Conservation (phyloP, 2,888 invertebrate species). For the Ditylenchus weischeri region DNA sequence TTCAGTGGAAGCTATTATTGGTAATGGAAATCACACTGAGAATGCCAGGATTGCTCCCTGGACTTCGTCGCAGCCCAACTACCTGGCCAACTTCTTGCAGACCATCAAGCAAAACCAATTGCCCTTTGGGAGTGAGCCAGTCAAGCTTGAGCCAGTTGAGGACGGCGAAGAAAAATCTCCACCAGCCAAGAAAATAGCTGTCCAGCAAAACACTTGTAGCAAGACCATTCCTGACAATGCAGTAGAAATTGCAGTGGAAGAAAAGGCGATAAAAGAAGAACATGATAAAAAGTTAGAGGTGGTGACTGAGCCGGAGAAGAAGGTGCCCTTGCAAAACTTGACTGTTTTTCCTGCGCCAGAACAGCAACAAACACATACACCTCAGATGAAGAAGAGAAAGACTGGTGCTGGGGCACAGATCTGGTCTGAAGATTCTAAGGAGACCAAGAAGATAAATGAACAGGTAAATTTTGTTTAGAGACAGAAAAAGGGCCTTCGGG, state of each 20-base stretch:
- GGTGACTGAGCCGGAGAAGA: not conserved
- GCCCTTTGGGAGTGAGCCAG: not conserved
- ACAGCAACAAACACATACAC: no score
- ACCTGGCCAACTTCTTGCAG: not conserved
- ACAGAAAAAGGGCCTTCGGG: no score
- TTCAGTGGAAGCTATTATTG: constrained; percentile 15
- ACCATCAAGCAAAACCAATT: not conserved
- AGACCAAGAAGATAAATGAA: not conserved
- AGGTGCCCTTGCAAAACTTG: not conserved
- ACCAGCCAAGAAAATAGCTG: not conserved
- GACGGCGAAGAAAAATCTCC: not conserved
- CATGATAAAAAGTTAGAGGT: not conserved
- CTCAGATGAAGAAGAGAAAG: not conserved
- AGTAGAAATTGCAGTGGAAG: not conserved
- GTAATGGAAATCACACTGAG: not conserved
- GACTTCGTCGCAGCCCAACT: not conserved
- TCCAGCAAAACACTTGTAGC: not conserved
- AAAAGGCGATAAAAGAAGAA: not conserved
- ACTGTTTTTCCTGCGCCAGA: constrained; percentile 1
- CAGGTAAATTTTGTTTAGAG: no score
- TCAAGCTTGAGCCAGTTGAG: not conserved
- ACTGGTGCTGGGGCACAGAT: not conserved
- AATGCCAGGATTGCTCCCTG: not conserved
- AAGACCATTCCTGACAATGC: not conserved
- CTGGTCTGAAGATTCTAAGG: constrained; percentile 1